These are phyloP conservation scores for Leptonema lineaticorne DNA, from an alignment of 1,140 invertebrate species.

Conservation along the genomic window DNA sequence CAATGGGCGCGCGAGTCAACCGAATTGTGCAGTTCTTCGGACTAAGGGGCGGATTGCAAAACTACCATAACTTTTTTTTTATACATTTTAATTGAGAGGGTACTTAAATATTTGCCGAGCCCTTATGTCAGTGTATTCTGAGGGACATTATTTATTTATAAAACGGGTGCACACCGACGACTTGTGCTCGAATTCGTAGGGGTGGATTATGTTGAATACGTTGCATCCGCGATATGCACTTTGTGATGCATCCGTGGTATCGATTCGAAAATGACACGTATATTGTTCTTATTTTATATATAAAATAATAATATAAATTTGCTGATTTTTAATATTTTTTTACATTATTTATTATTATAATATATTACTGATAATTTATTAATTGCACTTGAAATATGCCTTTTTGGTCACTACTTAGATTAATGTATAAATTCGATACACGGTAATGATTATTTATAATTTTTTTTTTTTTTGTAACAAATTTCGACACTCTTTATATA, in stretches of 20 bases:
- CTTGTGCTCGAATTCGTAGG: slow-evolving; percentile 3
- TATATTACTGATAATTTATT: too few species aligned
- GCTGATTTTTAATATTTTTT: too few species aligned
- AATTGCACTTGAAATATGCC: too few species aligned
- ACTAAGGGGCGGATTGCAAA: slow-evolving; percentile 13
- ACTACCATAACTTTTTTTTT: slow-evolving; percentile 40
- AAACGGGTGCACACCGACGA: slow-evolving; percentile 42
- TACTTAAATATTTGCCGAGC: slow-evolving; percentile 43
- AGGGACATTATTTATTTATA: slow-evolving; percentile 44
- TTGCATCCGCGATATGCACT: slow-evolving; percentile 21
- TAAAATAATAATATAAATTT: too few species aligned
- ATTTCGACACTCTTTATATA: too few species aligned
- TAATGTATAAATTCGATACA: too few species aligned
- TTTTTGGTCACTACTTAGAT: too few species aligned
- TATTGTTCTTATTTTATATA: too few species aligned
- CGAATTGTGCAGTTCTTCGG: too few species aligned
- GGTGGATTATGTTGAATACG: slow-evolving; percentile 25
- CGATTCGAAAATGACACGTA: slow-evolving; percentile 5
- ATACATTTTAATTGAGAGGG: slow-evolving; percentile 43
- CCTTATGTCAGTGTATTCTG: slow-evolving; percentile 43
- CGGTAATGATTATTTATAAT: too few species aligned
- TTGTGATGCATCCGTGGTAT: slow-evolving; percentile 5
- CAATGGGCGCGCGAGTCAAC: slow-evolving; percentile 9
- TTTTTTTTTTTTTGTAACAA: too few species aligned
- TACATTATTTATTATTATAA: too few species aligned